Conservation (phyloP, 2,797 vertebrate species). For the Etheostoma perlongum region DNA sequence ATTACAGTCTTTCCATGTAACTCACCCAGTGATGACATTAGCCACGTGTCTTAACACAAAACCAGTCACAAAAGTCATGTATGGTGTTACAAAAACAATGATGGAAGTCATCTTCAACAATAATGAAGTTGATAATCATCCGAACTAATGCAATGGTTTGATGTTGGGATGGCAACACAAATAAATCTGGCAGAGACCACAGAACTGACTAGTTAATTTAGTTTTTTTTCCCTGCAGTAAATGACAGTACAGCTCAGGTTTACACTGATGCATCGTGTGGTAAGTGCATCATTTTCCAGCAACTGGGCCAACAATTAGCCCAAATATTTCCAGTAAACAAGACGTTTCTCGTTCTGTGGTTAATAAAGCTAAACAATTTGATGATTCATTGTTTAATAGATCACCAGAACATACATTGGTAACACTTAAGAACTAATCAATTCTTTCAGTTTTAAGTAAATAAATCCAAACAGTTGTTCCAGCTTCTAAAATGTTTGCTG, state of each 20-base stretch:
- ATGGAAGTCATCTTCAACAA: constrained; percentile 25
- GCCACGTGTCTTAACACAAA: constrained; percentile 29
- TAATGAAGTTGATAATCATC: constrained; percentile 44
- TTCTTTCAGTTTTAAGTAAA: neutral
- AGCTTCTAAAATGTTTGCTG: neutral
- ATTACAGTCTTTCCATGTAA: constrained; percentile 57
- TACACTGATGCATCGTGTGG: constrained; percentile 29
- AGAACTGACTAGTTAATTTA: constrained; percentile 44
- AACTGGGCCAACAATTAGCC: constrained; percentile 44
- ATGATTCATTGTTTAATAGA: neutral
- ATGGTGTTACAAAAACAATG: constrained; percentile 37
- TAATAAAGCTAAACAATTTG: neutral
- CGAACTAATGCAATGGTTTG: constrained; percentile 57
- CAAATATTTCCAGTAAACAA: constrained; percentile 47
- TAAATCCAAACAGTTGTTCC: neutral
- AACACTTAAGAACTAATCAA: neutral
- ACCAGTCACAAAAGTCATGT: constrained; percentile 41
- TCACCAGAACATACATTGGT: neutral
- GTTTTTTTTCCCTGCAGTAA: constrained; percentile 29
- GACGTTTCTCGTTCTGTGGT: neutral
- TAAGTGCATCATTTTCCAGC: constrained; percentile 54
- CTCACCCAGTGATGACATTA: constrained; percentile 50
- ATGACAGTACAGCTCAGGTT: constrained; percentile 49
- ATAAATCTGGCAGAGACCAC: constrained; percentile 60
- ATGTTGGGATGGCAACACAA: constrained; percentile 70